phyloP scores from a whole-genome alignment of 2,113 vertebrate genomes.

The Mastomys coucha region DNA sequence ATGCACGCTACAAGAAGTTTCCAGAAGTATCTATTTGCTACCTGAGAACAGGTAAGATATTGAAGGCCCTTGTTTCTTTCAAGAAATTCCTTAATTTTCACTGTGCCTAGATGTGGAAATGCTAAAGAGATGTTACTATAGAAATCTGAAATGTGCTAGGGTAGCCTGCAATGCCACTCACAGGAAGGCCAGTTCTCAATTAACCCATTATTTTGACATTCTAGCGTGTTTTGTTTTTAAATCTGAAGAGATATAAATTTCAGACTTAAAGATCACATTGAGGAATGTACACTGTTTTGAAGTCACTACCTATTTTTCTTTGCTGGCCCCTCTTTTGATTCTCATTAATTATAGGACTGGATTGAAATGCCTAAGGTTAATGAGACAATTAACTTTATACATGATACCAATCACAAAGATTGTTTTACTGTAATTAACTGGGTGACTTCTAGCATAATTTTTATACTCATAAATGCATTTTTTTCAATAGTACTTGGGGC shows the following conservation, averaged over 20 bases:
- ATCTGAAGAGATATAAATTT: constrained; percentile 39
- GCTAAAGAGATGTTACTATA: not conserved
- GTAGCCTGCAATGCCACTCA: not conserved
- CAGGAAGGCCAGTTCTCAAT: not conserved
- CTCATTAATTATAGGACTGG: constrained; percentile 67
- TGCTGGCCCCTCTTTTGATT: constrained; percentile 63
- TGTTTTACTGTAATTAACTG: constrained; percentile 79
- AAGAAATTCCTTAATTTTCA: constrained; percentile 40
- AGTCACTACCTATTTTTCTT: constrained; percentile 62
- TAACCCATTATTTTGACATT: constrained; percentile 31
- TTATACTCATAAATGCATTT: constrained; percentile 60
- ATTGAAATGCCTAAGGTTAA: constrained; percentile 78
- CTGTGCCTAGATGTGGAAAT: not conserved
- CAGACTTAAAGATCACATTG: constrained; percentile 49
- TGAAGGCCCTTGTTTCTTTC: not conserved
- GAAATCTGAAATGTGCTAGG: not conserved
- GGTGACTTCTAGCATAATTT: constrained; percentile 69
- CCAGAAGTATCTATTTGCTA: not conserved
- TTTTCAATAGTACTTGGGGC: constrained; percentile 30
- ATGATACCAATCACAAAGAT: constrained; percentile 68
- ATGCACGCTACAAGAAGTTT: not conserved
- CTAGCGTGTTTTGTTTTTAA: constrained; percentile 31
- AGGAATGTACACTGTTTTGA: constrained; percentile 49
- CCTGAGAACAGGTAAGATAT: not conserved
- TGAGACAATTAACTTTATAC: constrained; percentile 79